Percentiles rank a stretch among this genome's conserved stretches.
phyloP scores from a whole-genome alignment of 23 tunicate genomes.

The Botrylloides violaceus region DNA sequence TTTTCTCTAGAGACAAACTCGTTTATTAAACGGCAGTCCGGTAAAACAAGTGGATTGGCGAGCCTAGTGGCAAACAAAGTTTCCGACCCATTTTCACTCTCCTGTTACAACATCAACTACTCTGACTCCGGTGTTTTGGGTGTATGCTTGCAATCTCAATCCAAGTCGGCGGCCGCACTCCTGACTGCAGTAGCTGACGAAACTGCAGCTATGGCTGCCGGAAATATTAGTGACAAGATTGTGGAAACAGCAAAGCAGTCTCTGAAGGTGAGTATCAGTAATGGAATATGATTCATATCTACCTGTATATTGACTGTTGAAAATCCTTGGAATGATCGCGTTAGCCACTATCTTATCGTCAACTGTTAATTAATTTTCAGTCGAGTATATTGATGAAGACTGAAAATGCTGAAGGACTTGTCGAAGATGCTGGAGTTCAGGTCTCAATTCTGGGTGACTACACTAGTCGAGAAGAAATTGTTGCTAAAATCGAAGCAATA shows the following conservation, averaged over 20 bases:
- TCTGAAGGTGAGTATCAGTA: conserved; percentile 23
- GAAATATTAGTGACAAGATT: conserved; percentile 11
- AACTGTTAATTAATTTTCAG: neutral
- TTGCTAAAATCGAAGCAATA: conserved; percentile 32
- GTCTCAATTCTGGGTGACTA: conserved; percentile 34
- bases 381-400: conserved; percentile 27
- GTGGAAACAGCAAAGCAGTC: conserved; percentile 39
- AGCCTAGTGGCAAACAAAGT: conserved; percentile 31
- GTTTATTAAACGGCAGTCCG: conserved; percentile 51
- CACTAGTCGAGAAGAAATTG: conserved; percentile 8
- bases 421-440: conserved; percentile 50
- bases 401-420: conserved; percentile 19
- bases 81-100: conserved; percentile 24
- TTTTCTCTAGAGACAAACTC: conserved; percentile 23
- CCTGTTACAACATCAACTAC: conserved; percentile 61
- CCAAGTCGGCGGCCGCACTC: conserved; percentile 16
- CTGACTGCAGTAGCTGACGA: conserved; percentile 33
- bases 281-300: too few relatives aligned
- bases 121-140: conserved; percentile 75
- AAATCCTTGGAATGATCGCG: too few relatives aligned
- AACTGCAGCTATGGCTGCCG: conserved; percentile 29
- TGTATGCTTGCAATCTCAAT: conserved; percentile 34
- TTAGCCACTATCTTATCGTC: too few relatives aligned
- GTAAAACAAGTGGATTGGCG: conserved; percentile 37
- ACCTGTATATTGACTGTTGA: too few relatives aligned